phyloP scores from a whole-genome alignment of 2,888 invertebrate species.

The Andrena praecox region DNA sequence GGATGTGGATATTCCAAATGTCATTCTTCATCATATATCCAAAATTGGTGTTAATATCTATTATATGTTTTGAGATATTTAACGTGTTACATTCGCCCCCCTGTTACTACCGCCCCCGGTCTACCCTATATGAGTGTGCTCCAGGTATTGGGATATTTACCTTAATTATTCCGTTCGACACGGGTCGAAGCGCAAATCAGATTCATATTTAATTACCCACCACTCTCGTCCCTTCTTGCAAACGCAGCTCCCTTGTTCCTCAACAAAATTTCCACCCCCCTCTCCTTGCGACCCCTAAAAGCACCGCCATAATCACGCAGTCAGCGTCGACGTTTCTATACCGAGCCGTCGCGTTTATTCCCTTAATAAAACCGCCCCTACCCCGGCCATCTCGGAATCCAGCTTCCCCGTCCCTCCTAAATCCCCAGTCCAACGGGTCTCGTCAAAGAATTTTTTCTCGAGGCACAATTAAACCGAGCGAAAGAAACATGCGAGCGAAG shows the following conservation, averaged over 20 bases:
- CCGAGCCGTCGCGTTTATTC: conserved; percentile 57
- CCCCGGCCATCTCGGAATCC: background rate
- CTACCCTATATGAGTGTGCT: no score
- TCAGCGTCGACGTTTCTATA: conserved; percentile 83
- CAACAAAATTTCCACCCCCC: conserved; percentile 21
- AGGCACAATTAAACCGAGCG: conserved; percentile 38
- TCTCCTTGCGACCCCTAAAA: background rate
- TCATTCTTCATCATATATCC: no score
- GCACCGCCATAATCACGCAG: conserved; percentile 79
- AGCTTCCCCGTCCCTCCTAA: background rate
- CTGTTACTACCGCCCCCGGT: no score
- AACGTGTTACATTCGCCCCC: no score
- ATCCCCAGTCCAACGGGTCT: conserved; percentile 26
- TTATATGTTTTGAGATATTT: no score
- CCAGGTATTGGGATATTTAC: no score
- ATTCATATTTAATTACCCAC: conserved; percentile 24
- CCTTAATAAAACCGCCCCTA: conserved; percentile 38
- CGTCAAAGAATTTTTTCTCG: conserved; percentile 45
- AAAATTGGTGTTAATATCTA: no score
- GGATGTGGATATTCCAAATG: no score
- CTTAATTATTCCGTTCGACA: background rate
- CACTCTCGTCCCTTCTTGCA: background rate
- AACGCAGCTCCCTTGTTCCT: background rate
- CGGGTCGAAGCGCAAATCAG: conserved; percentile 13
- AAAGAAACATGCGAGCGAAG: conserved; percentile 46